Base-by-base conservation (phyloP, 1,140 invertebrate species). In the Sminthurides bifidus region DNA sequence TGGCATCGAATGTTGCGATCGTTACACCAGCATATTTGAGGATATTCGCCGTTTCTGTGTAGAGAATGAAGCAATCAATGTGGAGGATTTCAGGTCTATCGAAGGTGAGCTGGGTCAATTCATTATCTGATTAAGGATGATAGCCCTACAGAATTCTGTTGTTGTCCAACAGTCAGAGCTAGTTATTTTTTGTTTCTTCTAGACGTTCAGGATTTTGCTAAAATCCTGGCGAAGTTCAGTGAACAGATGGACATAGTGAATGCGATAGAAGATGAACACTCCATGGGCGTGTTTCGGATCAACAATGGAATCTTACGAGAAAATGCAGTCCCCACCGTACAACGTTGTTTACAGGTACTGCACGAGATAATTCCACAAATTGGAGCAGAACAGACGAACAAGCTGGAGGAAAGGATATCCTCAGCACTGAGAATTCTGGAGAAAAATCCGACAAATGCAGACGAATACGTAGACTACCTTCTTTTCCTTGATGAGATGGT, bases 281-380 rank as follows among this genome's bases (percentile, higher is more conserved):
- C 70, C 37, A 66, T 80, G 48, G 87, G 87, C 1, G 69, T 90
- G 26, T 68, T 89, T 38, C 74, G 80, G 4, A 66, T 91, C 5
- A 78, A 81, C 56, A 73, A 84, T 17, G 67, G 70, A n/a, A 75
- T 77, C 31, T 85, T 90, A 66, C 86, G 85, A 69, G 75, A 77
- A 21, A 70, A 77, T 21, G 76, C 83, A 21, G 72, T 79, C 14
- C 80, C 83, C 0, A 81, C 81, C 40, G 83, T 85, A 2, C 69
- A 75, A 4, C 68, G 78, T 51, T 75, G 87, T 44, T 75, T 85
- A 49, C 73, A 76, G 50, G 76, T 85, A n/a, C 64, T 81, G 3
- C 69, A 76, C 57, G 60, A 68, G 2, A 71, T 75, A 24, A 68
- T 81, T 61, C 76, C 77, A 21, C 68, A 71, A 30, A 70, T 83